These are phyloP conservation scores for Heliangelus exortis DNA, from an alignment of 2,797 vertebrate species.

Conservation along the genomic window DNA sequence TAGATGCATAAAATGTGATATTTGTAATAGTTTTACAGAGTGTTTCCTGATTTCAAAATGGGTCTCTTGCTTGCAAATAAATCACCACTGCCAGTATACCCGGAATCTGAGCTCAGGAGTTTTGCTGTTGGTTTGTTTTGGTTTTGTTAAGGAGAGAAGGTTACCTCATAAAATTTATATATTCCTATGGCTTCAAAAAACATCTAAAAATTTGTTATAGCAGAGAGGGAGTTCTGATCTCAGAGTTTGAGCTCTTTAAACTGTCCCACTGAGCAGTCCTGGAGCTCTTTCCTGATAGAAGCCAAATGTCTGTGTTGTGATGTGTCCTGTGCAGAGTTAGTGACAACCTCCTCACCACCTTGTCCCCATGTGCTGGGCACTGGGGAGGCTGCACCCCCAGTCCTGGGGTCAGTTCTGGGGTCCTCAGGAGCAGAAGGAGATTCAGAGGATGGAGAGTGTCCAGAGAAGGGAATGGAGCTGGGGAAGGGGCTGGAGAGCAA, in stretches of 20 bases:
- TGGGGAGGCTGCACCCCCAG: background rate
- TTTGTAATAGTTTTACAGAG: background rate
- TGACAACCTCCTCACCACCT: too few relatives aligned
- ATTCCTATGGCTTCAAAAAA: background rate
- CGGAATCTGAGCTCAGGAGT: background rate
- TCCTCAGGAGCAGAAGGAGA: accelerated
- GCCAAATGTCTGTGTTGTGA: accelerated
- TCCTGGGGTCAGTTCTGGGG: background rate
- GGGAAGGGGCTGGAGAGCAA: background rate
- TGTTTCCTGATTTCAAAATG: background rate
- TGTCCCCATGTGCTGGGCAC: accelerated
- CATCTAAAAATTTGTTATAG: background rate
- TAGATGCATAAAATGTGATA: accelerated
- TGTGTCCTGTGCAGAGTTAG: background rate
- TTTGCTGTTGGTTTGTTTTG: background rate
- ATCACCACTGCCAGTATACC: too few relatives aligned
- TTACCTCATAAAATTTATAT: background rate
- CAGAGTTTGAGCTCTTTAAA: background rate
- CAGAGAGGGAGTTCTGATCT: background rate
- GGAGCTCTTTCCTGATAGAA: background rate
- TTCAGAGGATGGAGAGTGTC: background rate
- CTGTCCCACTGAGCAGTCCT: background rate
- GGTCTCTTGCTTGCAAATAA: background rate
- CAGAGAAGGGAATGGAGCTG: background rate
- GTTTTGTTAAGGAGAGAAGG: background rate